Base-by-base conservation (phyloP, 2,797 vertebrate species). In the Leptatherina wallacei region DNA sequence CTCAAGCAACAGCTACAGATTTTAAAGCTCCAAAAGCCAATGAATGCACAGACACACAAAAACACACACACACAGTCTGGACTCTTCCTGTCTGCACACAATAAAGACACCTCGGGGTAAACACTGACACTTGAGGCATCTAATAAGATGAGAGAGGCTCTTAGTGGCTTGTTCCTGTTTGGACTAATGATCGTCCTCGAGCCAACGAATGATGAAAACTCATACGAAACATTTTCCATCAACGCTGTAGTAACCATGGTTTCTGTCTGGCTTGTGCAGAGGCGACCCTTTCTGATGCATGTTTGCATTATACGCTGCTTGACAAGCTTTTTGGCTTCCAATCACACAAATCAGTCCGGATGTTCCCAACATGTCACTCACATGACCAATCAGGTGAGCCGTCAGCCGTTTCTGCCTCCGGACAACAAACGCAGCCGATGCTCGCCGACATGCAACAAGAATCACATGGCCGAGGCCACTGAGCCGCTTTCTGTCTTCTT, bases 71-170 rank as follows among this genome's bases (percentile, higher is more conserved):
- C 72, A 59, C 27, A 22, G n/a, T 36, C 61, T 70, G 61, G 49
- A 60, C 61, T 64, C 82, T 83, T 90, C 87, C 90, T 88, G 89
- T 85, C 80, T 78, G 70, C 65, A 44, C 38, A 69, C 77, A 61
- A 81, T 86, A 77, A 82, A 90, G 59, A 80, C 87, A 87, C 83
- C 76, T 82, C 77, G 10, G 82, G 75, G 72, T 77, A 81, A 83
- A 87, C 76, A 51, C 30, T 36, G 80, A 89, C 83, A 83, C 83
- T 80, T 47, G 35, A 51, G 73, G 65, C 57, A 72, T 33, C 81
- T 85, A 73, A 91, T 58, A 64, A 84, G 60, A 47, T 47, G 44
- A 47, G 52, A 55, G 55, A 67, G 55, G 22, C 69, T 63, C 61
- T 77, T 27, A 71, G 78, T 27, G 69, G 65, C 54, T 80, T 62